Evolutionary conservation across 2,888 invertebrate species (phyloP), one percentile per base, ranked within the genome.

Genomic region (Netelia fuscicornis): DNA sequence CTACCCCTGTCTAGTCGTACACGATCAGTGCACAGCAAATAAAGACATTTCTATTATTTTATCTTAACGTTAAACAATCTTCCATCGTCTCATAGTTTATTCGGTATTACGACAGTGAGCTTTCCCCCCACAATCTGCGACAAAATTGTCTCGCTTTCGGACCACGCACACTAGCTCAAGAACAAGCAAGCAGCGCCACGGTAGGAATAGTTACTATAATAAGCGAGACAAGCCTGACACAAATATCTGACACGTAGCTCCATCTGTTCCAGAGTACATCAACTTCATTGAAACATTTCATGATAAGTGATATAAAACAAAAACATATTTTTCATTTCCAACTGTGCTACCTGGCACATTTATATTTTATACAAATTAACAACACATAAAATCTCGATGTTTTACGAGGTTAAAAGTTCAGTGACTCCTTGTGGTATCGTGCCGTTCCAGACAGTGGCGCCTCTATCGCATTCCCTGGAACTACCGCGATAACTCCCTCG

Each of bases 381-480:
- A 8, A n/a, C 44, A 23, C 2, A 17, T 25, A 20, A 20, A 11
- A 3, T 67, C 23, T 2, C 1, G 13, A 20, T 11, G 52, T n/a
- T 30, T 17, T n/a, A 25, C 13, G 20, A 2, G 10, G 75, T 8
- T 13, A 17, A 23, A 8, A 30, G 17, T 62, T 13, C 3, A 11
- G 11, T 13, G 64, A 56, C 23, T 20, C 5, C 54, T 25, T 30
- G 60, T 52, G 64, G 70, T 81, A 81, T 17, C 9, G 2, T 52
- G 17, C 2, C 25, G 2, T 11, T 13, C 72, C 52, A 17, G 68
- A 42, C 1, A 42, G 81, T 84, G 77, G 81, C 74, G 84, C 84
- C 81, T 10, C 74, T 44, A 8, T n/a, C 13, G 37, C 1, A 9
- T 48, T 48, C 17, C 6, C 30, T 23, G n/a, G 60, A 23, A 81